Evolutionary conservation across 1,140 invertebrate species (phyloP), one percentile per base, ranked within the genome.

Genomic region (Listronotus oregonensis): DNA sequence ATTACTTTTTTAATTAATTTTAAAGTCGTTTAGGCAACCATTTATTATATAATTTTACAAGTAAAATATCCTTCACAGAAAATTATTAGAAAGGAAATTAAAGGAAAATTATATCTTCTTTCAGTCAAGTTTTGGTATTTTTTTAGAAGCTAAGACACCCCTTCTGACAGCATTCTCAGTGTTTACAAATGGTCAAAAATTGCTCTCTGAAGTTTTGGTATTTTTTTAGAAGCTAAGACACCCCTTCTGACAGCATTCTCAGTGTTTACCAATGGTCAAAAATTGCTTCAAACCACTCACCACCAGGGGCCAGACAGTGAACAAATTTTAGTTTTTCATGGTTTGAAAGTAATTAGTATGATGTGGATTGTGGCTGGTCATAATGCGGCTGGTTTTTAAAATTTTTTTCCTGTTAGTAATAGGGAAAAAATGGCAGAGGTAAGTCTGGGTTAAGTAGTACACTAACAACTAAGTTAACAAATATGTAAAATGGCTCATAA

Each of bases 331-430:
- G 68, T 69, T 51, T 69, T 79, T 18, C 68, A 79, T 66, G 77
- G 77, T 37, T 64, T 79, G 0, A 70, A 73, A 57, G 73, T 73
- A 43, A 58, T 78, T 2, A 77, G 75, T 55, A 78, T 75, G 55
- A 46, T 73, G 37, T 78, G 77, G 77, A 71, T 78, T 40, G 49
- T 78, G 18, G 60, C 73, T 9, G 76, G 69, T 14, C 77, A 78
- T 63, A 68, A 64, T 18, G 67, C 39, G 8, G 39, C 5, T 6
- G n/a, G 37, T 0, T 60, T 44, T 37, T 27, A 42, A 14, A 11
- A 39, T n/a, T 6, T 51, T n/a, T 6, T 51, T 15, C 62, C 66
- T 2, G 37, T 62, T 15, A 54, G 47, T 2, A 57, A 68, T 56
- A 7, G 42, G 9, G 47, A 54, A 12, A n/a, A 18, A 27, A 39